Evolutionary conservation across 2,888 invertebrate genomes (phyloP).

Genomic region (Aspidapion aeneum): DNA sequence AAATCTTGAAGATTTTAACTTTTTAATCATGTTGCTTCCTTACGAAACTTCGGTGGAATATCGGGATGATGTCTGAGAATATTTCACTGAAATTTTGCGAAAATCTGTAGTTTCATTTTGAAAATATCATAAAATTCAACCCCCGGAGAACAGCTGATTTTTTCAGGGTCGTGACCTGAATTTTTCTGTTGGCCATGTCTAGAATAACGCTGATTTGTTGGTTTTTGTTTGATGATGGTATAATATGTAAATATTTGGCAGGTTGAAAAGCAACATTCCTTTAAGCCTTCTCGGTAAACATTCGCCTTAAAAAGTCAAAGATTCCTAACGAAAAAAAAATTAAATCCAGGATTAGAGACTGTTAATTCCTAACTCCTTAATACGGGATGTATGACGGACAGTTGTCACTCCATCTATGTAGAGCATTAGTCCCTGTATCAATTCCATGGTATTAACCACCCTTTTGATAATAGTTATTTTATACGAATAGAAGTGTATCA

Average conservation of each 20-base stretch:
- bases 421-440: slow-evolving; percentile 29
- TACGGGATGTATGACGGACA: slow-evolving; percentile 26
- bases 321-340: slow-evolving; percentile 19
- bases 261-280: neutral
- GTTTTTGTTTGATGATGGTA: too few relatives aligned
- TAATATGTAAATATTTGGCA: neutral
- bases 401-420: slow-evolving; percentile 26
- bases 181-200: too few relatives aligned
- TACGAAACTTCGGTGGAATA: too few relatives aligned
- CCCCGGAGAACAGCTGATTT: too few relatives aligned
- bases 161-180: too few relatives aligned
- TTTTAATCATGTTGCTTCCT: too few relatives aligned
- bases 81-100: too few relatives aligned
- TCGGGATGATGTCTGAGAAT: too few relatives aligned
- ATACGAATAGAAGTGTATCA: slow-evolving; percentile 22
- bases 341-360: slow-evolving; percentile 26
- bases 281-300: slow-evolving; percentile 4
- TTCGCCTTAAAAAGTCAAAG: slow-evolving; percentile 26
- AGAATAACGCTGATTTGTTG: too few relatives aligned
- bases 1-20: too few relatives aligned
- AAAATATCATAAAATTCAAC: too few relatives aligned
- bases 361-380: slow-evolving; percentile 20
- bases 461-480: slow-evolving; percentile 30
- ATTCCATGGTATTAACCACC: slow-evolving; percentile 23
- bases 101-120: too few relatives aligned